A percentile compares a stretch with the other conserved stretches of the same genome.
Evolutionary conservation across 2,888 invertebrate species (phyloP).

Genomic region (Charanyca ferruginea): DNA sequence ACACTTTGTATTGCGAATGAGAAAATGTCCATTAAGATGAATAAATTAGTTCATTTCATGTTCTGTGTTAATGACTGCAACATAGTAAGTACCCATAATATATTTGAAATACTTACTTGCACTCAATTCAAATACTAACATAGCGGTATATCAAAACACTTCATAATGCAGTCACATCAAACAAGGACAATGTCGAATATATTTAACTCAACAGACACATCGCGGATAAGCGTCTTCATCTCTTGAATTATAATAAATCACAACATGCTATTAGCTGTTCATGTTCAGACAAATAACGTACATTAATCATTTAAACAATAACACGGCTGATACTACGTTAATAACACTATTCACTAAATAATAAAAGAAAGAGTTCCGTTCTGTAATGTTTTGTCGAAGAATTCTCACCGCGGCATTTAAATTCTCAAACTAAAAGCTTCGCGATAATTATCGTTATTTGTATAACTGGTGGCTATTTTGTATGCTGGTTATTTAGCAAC

Average conservation of each 20-base stretch:
- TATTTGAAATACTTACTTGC: background rate
- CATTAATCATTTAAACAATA: constrained; percentile 73
- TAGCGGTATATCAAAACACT: constrained; percentile 14
- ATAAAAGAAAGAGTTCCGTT: constrained; percentile 33
- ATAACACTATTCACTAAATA: constrained; percentile 13
- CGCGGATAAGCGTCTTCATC: constrained; percentile 45
- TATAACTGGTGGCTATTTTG: constrained; percentile 44
- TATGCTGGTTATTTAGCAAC: constrained; percentile 36
- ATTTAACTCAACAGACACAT: constrained; percentile 48
- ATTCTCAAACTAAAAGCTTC: constrained; percentile 66
- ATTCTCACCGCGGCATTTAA: constrained; percentile 45
- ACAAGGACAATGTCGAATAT: constrained; percentile 41
- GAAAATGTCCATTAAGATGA: background rate
- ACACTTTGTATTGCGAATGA: background rate
- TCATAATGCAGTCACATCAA: constrained; percentile 42
- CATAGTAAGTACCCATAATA: background rate
- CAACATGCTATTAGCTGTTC: constrained; percentile 67
- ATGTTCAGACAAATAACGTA: constrained; percentile 62
- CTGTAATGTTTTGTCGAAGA: constrained; percentile 15
- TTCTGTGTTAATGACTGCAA: background rate
- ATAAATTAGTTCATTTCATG: background rate
- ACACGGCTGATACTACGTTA: constrained; percentile 24
- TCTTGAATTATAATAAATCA: constrained; percentile 69
- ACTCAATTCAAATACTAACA: constrained; percentile 11
- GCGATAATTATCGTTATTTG: constrained; percentile 53